Base-by-base conservation (phyloP, 2,113 vertebrate species). In the Myotis brandtii region DNA sequence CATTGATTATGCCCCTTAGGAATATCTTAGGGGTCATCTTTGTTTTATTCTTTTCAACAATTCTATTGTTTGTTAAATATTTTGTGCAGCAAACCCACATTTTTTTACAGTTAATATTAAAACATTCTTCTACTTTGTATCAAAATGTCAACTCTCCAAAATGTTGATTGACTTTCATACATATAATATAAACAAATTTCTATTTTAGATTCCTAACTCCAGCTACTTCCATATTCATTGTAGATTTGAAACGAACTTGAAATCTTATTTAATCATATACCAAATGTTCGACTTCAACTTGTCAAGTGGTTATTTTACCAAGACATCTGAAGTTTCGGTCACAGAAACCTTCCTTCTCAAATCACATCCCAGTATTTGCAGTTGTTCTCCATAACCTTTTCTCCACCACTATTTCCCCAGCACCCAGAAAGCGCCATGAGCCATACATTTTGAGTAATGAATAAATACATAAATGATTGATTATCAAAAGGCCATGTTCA, bases 111-210 rank as follows among this genome's bases (percentile, higher is more conserved):
- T 75, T 90, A 59, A 50, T 70, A 67, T 91, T 43, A 89, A 91
- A 89, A 37, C 6, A 67, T 86, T 91, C 62, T 89, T 62, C 4
- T 91, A 8, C 50, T 86, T 95, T 87, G 13, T 73, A 18, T 76
- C 43, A 30, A 82, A 72, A 17, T 81, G n/a, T 64, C 72, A 89
- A 87, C 64, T 48, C 34, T 59, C 66, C 34, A 46, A 46, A 46
- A 46, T 66, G 9, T 18, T 88, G 75, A 62, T 77, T 89, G 37
- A 69, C n/a, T 77, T 95, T 80, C n/a, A 81, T n/a, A 64, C 30
- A 84, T 21, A 66, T 34, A 80, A 85, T 70, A 32, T 90, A 83
- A 91, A 80, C 27, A 77, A 5, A 94, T 75, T 95, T 93, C 23
- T 52, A 73, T 87, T 94, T 96, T 6, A 59, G 66, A 54, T 92